Evolutionary conservation across 2,797 vertebrate species (phyloP), one percentile per base, ranked within the genome.

Genomic region (Poliocrania exsul): DNA sequence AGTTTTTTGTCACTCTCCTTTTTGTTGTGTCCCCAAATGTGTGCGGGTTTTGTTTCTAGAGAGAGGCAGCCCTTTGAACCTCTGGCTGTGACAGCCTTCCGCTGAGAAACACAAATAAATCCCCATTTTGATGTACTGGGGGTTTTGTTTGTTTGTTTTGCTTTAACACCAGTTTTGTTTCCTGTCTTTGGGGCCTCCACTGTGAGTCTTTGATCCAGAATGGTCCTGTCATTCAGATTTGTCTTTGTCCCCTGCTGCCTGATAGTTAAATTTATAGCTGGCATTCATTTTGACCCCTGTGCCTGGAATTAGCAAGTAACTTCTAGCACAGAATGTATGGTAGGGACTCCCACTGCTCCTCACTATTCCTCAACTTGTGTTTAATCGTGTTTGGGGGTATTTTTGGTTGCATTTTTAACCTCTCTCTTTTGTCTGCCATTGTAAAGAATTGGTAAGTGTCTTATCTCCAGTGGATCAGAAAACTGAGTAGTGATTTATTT

Each of bases 241-340:
- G 81, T 89, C 93, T 96, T 95, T 95, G 84, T 87, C 92, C 72
- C 61, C 58, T 56, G 50, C 84, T 95, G 79, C 60, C 64, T 2
- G 6, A 31, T 62, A 66, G 86, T 67, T 81, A 58, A 58, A 83
- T 77, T 94, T 92, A 93, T 60, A 84, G 93, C 80, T 88, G 73
- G 60, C 86, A 80, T 88, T 96, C 77, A 16, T 83, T 96, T 84
- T 88, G 89, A 90, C 82, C 88, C 88, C 49, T 91, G 67, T 91
- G 82, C 24, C 69, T 85, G 81, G 83, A 90, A 92, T 73, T 53
- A 85, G 66, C 70, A 89, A 89, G 42, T 81, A 89, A 74, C 87
- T 94, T 83, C 51, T n/a, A 79, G 87, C 54, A 69, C 40, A 78
- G 77, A 53, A 62, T 89, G 17, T 31, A 20, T 69, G 31, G 31